Conservation (phyloP, 2,888 invertebrate species). For the Eugnorisma glareosa region DNA sequence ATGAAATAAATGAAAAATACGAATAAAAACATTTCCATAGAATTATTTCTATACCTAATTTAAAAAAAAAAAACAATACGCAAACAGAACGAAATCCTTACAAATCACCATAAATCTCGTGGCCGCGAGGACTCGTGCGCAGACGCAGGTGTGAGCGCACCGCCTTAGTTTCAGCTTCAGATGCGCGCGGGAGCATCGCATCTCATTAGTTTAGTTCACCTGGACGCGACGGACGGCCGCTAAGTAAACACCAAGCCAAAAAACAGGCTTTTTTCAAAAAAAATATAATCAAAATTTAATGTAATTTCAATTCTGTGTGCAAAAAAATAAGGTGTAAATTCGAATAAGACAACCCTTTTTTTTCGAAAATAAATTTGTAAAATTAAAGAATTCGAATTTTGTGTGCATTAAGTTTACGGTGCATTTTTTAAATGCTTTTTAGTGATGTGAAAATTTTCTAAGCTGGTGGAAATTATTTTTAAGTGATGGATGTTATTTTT, state of each 20-base stretch:
- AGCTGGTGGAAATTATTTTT: conserved; percentile 58
- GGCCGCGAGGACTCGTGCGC: conserved; percentile 31
- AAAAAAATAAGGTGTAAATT: conserved; percentile 45
- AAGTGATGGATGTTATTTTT: conserved; percentile 49
- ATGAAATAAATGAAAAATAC: neutral
- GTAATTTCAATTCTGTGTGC: conserved; percentile 32
- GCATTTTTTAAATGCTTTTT: conserved; percentile 8
- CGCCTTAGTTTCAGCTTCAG: conserved; percentile 76
- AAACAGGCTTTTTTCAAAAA: conserved; percentile 33
- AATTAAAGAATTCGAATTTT: conserved; percentile 7
- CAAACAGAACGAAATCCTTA: neutral
- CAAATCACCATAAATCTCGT: conserved; percentile 23
- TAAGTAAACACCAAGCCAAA: conserved; percentile 53
- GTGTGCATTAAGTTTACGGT: conserved; percentile 26
- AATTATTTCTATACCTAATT: neutral
- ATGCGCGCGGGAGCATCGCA: conserved; percentile 65
- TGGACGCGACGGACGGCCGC: conserved; percentile 72
- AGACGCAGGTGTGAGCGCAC: conserved; percentile 60
- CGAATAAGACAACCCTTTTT: neutral
- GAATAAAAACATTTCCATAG: neutral
- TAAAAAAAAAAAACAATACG: neutral
- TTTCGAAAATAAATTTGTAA: conserved; percentile 5
- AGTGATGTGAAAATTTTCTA: conserved; percentile 58
- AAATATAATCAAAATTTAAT: conserved; percentile 16
- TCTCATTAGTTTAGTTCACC: conserved; percentile 73